phyloP scores from a whole-genome alignment of 2,888 invertebrate genomes.

The Sesia bembeciformis region DNA sequence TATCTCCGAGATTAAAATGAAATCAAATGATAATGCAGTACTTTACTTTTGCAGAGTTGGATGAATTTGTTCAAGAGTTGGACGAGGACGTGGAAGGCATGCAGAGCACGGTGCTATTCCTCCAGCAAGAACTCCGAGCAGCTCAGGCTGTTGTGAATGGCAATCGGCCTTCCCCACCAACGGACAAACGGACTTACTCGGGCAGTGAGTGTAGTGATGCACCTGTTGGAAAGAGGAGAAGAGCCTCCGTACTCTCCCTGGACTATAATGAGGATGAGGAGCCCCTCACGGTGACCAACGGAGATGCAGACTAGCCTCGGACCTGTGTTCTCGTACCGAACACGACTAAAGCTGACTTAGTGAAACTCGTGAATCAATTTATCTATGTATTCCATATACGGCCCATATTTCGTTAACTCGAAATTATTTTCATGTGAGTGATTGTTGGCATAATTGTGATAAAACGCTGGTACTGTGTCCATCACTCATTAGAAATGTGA shows the following conservation, averaged over 20 bases:
- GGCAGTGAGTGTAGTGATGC: conserved; percentile 56
- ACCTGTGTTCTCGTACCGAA: conserved; percentile 35
- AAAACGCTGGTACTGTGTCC: conserved; percentile 34
- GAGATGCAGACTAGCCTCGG: conserved; percentile 73
- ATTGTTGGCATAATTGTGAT: conserved; percentile 25
- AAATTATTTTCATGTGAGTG: conserved; percentile 46
- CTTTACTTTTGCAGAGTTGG: conserved; percentile 80
- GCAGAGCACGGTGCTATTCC: conserved; percentile 96
- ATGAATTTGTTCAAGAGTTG: conserved; percentile 94
- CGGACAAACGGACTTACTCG: conserved; percentile 59
- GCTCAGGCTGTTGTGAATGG: conserved; percentile 70
- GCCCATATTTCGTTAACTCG: conserved; percentile 29
- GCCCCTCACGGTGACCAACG: conserved; percentile 80
- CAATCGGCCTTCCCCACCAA: conserved; percentile 34
- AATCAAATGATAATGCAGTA: no score
- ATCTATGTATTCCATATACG: conserved; percentile 24
- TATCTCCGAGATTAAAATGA: no score
- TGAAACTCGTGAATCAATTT: conserved; percentile 37
- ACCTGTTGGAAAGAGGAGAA: conserved; percentile 78
- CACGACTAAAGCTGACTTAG: conserved; percentile 44
- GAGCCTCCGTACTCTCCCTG: conserved; percentile 81
- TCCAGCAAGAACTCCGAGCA: conserved; percentile 94
- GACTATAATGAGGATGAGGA: conserved; percentile 85
- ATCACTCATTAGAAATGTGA: conserved; percentile 37
- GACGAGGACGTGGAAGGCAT: conserved; percentile 99